Base-by-base conservation (phyloP, 2,113 vertebrate species). In the Lamprologus tigripictilis region DNA sequence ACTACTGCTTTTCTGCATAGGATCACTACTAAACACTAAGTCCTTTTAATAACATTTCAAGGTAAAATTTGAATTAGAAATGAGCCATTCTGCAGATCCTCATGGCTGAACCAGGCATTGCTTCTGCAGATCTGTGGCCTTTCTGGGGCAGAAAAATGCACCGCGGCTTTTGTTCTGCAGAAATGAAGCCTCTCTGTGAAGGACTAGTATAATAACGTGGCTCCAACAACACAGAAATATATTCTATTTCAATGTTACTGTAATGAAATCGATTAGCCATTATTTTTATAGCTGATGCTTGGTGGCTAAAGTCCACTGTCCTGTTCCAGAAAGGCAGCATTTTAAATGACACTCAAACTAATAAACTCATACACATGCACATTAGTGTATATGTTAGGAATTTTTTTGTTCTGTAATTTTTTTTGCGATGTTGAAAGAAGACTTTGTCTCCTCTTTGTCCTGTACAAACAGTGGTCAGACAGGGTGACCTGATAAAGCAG, bases 401-500 rank as follows among this genome's bases (percentile, higher is more conserved):
- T 31, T 10, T 31, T 76, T 76, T 49, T 11, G 42, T 31, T 76
- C 42, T 11, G 58, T 58, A 49, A 19, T 11, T 19, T 11, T 7
- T 35, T 66, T 66, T 13, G 42, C 23, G 3, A 49, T 31, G 42
- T 28, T 40, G 51, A n/a, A 53, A 83, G 66, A 51, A 14, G 61
- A 12, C 33, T 54, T 80, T 42, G 82, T 57, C 57, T 86, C 55
- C 76, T 81, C 54, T 71, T 63, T 78, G 86, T 92, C 57, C 68
- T 71, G 76, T 26, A 7, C 31, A 84, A 79, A 57, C 87, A 85
- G 58, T 82, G 87, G 84, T 86, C 68, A 92, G 83, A 91, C 88
- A 54, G 80, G 35, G 19, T 86, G 90, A 90, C 86, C 91, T 83
- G 87, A 78, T 57, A 86, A 71, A 87, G 71, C 53, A 80, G 89